Evolutionary conservation across 2,797 vertebrate species (phyloP), one percentile per base, ranked within the genome.

Genomic region (Salarias fasciatus): DNA sequence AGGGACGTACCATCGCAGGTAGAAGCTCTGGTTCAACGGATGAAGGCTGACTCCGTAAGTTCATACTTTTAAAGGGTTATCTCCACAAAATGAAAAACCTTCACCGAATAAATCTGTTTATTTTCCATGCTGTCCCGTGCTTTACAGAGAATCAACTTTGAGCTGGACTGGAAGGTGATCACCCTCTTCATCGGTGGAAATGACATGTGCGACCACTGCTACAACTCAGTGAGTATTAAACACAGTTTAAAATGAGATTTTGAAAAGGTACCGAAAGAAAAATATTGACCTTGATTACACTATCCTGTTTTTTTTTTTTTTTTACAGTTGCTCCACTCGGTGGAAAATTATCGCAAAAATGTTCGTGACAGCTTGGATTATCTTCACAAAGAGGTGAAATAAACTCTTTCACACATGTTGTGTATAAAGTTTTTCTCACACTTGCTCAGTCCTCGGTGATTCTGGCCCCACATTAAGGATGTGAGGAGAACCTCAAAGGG

Each of bases 151-250:
- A 86, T 97, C 30, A 67, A 95, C 78, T 95, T 96, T 61, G 13
- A 74, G 1, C 86, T 79, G 0, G 95, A 96, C 77, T 99, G 97
- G 97, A 99, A 98, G 81, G 54, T 98, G 79, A 94, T 99, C 89
- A 97, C 94, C 0, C 0, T 97, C 58, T 91, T 94, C 10, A 92
- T 97, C 5, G 96, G 96, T 57, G 81, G 81, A 70, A 93, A 91
- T 0, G 96, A 99, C 69, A 11, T 97, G 11, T 98, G 97, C 69
- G 92, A 92, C 61, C 87, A 91, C 75, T 99, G 97, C 84, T 72
- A 76, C 1, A 93, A 97, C 63, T 90, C 89, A 67, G 97, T 98
- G 81, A 95, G 93, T 93, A 65, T 8, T n/a, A 3, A 28, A 2
- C 41, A 36, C 13, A 67, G 2, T 11, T 10, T 24, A 24, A 24